Evolutionary conservation across 2,797 vertebrate genomes (phyloP).

Genomic region (Setipinna tenuifilis): DNA sequence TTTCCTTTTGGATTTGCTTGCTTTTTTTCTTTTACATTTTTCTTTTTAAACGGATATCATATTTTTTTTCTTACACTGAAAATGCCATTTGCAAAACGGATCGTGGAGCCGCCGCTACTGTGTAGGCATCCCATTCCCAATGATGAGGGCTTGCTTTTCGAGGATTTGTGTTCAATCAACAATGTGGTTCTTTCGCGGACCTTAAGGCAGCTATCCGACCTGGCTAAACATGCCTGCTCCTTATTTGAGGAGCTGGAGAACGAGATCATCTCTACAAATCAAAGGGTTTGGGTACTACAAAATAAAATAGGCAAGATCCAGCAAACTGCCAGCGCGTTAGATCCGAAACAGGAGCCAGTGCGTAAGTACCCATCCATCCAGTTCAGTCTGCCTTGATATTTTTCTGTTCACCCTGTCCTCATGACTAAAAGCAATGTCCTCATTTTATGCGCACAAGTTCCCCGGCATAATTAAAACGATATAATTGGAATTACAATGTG

Average conservation of each 20-base stretch:
- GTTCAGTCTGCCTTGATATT: not conserved
- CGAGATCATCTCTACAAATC: slow-evolving; percentile 89
- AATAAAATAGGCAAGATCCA: slow-evolving; percentile 91
- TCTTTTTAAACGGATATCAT: slow-evolving; percentile 63
- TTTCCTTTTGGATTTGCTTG: slow-evolving; percentile 66
- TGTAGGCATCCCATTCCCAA: slow-evolving; percentile 84
- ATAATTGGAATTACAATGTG: slow-evolving; percentile 63
- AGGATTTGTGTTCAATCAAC: slow-evolving; percentile 92
- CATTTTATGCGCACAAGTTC: not conserved
- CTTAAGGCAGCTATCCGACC: slow-evolving; percentile 95
- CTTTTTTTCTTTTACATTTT: slow-evolving; percentile 62
- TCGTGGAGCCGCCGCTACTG: slow-evolving; percentile 93
- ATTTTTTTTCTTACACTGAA: slow-evolving; percentile 63
- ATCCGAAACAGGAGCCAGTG: slow-evolving; percentile 98
- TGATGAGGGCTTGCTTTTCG: slow-evolving; percentile 82
- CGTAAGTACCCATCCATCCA: slow-evolving; percentile 83
- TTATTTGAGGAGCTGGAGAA: slow-evolving; percentile 96
- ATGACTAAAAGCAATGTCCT: not conserved
- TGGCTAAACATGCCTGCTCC: slow-evolving; percentile 94
- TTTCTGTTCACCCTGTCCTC: not conserved
- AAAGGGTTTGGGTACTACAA: slow-evolving; percentile 90
- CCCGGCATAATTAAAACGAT: not conserved
- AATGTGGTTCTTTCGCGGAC: slow-evolving; percentile 92
- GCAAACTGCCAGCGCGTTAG: slow-evolving; percentile 84
- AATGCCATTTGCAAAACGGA: slow-evolving; percentile 97